Evolutionary conservation across 2,113 vertebrate species (phyloP).

Genomic region (Steatornis caripensis): DNA sequence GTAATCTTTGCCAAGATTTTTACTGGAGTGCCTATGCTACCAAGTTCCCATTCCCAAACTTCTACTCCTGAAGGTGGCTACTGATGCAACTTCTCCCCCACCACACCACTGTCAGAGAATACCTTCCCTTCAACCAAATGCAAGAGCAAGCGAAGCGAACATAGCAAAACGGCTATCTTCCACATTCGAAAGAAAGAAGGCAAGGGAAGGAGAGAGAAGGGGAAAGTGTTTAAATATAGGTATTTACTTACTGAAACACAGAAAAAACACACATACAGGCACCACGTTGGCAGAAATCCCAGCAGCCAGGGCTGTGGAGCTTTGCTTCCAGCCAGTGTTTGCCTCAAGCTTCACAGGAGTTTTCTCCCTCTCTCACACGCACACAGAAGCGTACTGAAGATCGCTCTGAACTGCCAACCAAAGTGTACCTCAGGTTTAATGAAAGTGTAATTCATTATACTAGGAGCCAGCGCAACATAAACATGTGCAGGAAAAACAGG

Average conservation of each 20-base stretch:
- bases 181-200: background rate
- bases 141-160: background rate
- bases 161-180: background rate
- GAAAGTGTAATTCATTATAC: conserved; percentile 17
- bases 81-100: background rate
- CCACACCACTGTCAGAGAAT: background rate
- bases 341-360: background rate
- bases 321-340: background rate
- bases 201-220: background rate
- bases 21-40: background rate
- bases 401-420: background rate
- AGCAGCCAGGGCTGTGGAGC: background rate
- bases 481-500: conserved; percentile 56
- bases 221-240: background rate
- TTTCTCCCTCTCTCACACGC: background rate
- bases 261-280: background rate
- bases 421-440: background rate
- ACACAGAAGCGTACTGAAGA: background rate
- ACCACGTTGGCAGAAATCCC: background rate
- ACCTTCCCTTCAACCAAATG: background rate
- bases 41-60: background rate
- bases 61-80: background rate
- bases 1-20: background rate
- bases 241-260: conserved; percentile 40
- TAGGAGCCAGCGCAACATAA: background rate